These are phyloP conservation scores for Uromys caudimaculatus DNA, from an alignment of 2,797 vertebrate genomes.

Conservation along the genomic window DNA sequence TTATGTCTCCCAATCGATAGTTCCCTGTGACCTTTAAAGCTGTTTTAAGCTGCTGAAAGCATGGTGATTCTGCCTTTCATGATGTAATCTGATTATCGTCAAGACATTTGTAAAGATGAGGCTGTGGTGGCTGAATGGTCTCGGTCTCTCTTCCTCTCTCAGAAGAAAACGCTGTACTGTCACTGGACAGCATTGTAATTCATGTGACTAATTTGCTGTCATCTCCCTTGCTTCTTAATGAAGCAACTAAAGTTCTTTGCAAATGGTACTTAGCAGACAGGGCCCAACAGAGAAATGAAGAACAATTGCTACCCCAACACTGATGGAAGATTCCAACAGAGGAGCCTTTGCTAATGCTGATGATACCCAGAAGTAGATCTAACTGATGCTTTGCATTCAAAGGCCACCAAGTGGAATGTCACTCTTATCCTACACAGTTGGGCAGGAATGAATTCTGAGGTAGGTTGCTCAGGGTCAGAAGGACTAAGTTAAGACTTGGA, in stretches of 20 bases:
- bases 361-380: neutral
- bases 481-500: neutral
- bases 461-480: neutral
- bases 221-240: conserved; percentile 4
- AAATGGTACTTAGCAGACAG: neutral
- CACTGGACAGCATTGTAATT: neutral
- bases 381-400: neutral
- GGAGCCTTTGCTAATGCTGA: neutral
- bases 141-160: neutral
- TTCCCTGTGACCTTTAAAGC: conserved; percentile 56
- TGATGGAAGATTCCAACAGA: neutral
- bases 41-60: conserved; percentile 48
- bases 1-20: conserved; percentile 44
- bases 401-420: neutral
- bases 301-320: neutral
- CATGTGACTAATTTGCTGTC: neutral
- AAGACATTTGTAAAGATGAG: conserved; percentile 39
- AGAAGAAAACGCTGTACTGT: neutral
- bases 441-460: neutral
- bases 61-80: conserved; percentile 2
- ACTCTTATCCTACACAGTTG: neutral
- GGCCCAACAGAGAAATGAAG: neutral
- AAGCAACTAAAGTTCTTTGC: conserved; percentile 44
- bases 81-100: conserved; percentile 20
- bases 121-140: neutral